Base-by-base conservation (phyloP, 2,797 vertebrate genomes). In the Zalophus californianus region DNA sequence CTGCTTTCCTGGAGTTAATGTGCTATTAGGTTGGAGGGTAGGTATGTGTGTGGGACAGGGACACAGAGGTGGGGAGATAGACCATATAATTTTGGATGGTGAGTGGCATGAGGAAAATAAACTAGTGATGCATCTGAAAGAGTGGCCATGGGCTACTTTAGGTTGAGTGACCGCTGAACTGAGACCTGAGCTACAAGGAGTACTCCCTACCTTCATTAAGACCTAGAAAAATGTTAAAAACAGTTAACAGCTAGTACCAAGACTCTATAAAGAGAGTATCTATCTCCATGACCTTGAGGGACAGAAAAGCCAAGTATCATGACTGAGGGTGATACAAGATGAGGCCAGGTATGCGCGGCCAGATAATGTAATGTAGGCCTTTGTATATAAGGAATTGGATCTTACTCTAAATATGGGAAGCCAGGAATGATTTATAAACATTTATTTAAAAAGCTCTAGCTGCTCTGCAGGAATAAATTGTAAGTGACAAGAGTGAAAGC, bases 361-460 rank as follows among this genome's bases (percentile, higher is more conserved):
- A 86, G 54, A 66, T 70, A 83, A 54, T 18, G 38, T 64, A 78
- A 78, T 18, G 29, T 50, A 87, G 54, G 14, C 18, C 25, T 91
- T 48, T n/a, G 9, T 48, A 86, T n/a, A 32, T n/a, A 80, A 79
- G 29, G 4, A 82, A 52, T 21, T 77, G 38, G 10, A n/a, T 72
- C 96, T 88, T 86, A 82, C 35, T 72, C 68, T 86, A 78, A 86
- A 75, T 70, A 87, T 14, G 11, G 44, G 29, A 90, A 93, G 9
- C 79, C 79, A 84, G 21, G 35, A 62, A 32, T 83, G 79, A 90
- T 54, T 87, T 90, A 58, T 35, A 96, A 80, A 27, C 35, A 86
- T 7, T 84, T 23, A 48, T 80, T 96, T 87, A 13, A 78, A 82
- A 92, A 85, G 7, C 29, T 38, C 35, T 56, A 73, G 27, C n/a